Evolutionary conservation across 1,140 invertebrate species (phyloP).

Genomic region (Arion vulgaris): DNA sequence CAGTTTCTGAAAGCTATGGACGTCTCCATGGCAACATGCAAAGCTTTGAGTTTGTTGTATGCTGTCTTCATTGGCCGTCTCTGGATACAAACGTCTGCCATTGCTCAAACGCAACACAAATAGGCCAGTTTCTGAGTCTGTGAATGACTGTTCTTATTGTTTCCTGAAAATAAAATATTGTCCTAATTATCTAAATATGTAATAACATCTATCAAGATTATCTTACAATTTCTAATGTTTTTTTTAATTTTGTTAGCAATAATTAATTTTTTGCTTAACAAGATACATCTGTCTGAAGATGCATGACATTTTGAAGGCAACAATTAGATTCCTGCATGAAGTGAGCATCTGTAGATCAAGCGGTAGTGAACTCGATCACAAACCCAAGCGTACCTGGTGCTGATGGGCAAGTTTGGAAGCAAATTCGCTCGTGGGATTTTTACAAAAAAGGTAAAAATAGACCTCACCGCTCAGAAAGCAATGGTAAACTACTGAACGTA

Average conservation of each 20-base stretch:
- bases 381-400: too few relatives aligned
- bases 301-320: too few relatives aligned
- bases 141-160: background rate
- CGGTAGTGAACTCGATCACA: too few relatives aligned
- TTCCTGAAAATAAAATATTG: background rate
- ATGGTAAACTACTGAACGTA: too few relatives aligned
- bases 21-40: background rate
- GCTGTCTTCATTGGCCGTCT: background rate
- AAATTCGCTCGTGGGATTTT: too few relatives aligned
- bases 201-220: background rate
- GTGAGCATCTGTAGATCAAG: too few relatives aligned
- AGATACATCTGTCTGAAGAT: too few relatives aligned
- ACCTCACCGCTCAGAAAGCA: too few relatives aligned
- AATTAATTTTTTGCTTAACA: too few relatives aligned
- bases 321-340: too few relatives aligned
- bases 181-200: background rate
- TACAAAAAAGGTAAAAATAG: too few relatives aligned
- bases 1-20: constrained; percentile 7
- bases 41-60: background rate
- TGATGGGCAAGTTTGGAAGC: too few relatives aligned
- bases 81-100: constrained; percentile 11
- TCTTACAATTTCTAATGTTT: background rate
- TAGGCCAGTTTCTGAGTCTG: constrained; percentile 22
- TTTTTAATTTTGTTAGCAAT: background rate
- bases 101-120: constrained; percentile 32